A percentile compares a stretch with the other conserved stretches of the same genome.
phyloP scores from a whole-genome alignment of 2,113 vertebrate species.

The Baryphthengus martii region DNA sequence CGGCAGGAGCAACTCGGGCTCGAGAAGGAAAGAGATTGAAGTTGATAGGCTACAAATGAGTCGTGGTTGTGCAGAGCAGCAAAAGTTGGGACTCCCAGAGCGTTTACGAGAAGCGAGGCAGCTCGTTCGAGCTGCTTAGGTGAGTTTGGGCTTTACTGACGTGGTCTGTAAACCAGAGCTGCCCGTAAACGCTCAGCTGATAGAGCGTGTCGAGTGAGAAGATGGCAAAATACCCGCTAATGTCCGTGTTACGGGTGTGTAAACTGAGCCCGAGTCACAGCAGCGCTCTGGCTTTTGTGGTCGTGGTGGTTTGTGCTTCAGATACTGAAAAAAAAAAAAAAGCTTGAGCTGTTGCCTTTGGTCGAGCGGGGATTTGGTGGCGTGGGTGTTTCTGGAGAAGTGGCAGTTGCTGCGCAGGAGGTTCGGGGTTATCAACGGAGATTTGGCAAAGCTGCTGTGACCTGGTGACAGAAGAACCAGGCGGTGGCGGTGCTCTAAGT shows the following conservation, averaged over 20 bases:
- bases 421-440: fast-evolving
- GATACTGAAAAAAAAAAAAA: neutral
- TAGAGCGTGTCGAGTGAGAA: neutral
- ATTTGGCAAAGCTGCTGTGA: neutral
- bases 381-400: neutral
- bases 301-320: neutral
- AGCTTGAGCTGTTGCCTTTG: neutral
- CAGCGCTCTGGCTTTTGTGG: neutral
- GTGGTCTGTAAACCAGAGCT: neutral
- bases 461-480: fast-evolving
- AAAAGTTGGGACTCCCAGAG: neutral
- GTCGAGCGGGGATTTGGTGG: neutral
- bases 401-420: fast-evolving
- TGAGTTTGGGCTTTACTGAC: neutral
- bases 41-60: neutral
- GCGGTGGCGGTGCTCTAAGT: neutral
- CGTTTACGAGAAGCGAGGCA: neutral
- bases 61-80: neutral
- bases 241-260: neutral
- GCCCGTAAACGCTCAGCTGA: neutral
- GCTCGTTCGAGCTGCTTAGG: neutral
- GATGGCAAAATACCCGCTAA: neutral
- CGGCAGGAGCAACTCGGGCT: neutral
- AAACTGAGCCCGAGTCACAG: neutral
- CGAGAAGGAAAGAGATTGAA: neutral